Base-by-base conservation (phyloP, 2,888 invertebrate species). In the Ectobius pallidus region DNA sequence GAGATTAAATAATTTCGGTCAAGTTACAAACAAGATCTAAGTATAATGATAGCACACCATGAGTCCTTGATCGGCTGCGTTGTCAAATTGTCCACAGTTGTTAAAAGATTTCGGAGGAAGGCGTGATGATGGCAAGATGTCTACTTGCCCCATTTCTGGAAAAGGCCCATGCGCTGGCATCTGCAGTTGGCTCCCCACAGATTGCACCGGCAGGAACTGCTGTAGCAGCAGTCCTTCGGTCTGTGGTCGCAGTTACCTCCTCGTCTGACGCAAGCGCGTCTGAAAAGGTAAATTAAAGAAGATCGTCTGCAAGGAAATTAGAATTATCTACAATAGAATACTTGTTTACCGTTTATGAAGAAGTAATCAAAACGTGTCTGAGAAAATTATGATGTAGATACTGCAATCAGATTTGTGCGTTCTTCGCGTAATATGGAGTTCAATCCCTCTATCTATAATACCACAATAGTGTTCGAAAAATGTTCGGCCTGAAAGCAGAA, bases 171-270 rank as follows among this genome's bases (percentile, higher is more conserved):
- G 79, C 94, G 89, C 84, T 94, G 94, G 84, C 94, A 95, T 80
- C 92, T 89, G 84, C 94, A 94, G 86, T 95, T 94, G 81, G 92
- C 90, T 74, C 94, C 94, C 94, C 94, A 95, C 69, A 94, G 87
- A 84, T 94, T 94, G 87, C 94, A 95, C 76, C 94, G 88, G 84
- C 94, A 95, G 76, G 93, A 91, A 76, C 92, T 92, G 79, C 91
- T 92, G 85, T 91, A 90, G 87, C 94, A 94, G 87, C 94, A 94
- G 83, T 93, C 93, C 76, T 91, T 91, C 14, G 92, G 92, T 75
- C 93, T 88, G 82, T 93, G 92, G 84, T 94, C 94, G 84, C 94
- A 95, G 85, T 91, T 92, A 76, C 92, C 92, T 6, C 92, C 92
- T 76, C 94, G 90, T 79, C 90, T 88, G 78, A 94, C 87, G 86